Conservation (phyloP, 2,797 vertebrate species). For the Channa striata region DNA sequence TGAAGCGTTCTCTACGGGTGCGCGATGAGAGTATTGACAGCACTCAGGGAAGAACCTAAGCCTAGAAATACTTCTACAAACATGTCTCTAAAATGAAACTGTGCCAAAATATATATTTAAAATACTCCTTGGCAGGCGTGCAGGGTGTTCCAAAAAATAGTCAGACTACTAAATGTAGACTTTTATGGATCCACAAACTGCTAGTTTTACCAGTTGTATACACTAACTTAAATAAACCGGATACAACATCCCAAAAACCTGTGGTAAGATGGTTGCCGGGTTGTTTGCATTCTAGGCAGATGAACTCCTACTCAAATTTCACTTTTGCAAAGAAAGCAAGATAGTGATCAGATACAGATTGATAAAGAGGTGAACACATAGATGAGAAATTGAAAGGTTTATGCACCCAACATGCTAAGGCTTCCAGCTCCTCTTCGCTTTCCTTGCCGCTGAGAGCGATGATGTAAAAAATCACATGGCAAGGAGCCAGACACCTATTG, state of each 20-base stretch:
- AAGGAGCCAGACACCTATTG: conserved; percentile 35
- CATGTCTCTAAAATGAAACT: background rate
- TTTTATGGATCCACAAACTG: too few species aligned
- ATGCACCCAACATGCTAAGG: background rate
- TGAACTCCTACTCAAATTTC: background rate
- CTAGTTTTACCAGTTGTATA: too few species aligned
- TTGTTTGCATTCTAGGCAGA: background rate
- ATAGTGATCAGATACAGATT: background rate
- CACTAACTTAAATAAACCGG: background rate
- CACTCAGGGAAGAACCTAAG: too few species aligned
- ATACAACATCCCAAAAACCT: too few species aligned
- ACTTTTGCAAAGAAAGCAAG: too few species aligned
- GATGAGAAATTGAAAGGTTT: background rate
- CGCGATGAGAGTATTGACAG: too few species aligned
- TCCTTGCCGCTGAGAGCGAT: conserved; percentile 19
- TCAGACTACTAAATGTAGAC: background rate
- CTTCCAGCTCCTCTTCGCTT: conserved; percentile 1
- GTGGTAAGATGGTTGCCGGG: too few species aligned
- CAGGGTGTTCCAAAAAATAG: background rate
- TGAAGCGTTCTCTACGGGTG: too few species aligned
- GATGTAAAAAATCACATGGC: conserved; percentile 49
- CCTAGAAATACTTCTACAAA: too few species aligned
- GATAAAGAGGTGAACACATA: background rate
- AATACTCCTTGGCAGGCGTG: background rate
- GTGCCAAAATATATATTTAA: background rate